A percentile compares a stretch with the other conserved stretches of the same genome.
These are phyloP conservation scores for Andrena bicolor DNA, from an alignment of 2,888 invertebrate species.

Conservation along the genomic window DNA sequence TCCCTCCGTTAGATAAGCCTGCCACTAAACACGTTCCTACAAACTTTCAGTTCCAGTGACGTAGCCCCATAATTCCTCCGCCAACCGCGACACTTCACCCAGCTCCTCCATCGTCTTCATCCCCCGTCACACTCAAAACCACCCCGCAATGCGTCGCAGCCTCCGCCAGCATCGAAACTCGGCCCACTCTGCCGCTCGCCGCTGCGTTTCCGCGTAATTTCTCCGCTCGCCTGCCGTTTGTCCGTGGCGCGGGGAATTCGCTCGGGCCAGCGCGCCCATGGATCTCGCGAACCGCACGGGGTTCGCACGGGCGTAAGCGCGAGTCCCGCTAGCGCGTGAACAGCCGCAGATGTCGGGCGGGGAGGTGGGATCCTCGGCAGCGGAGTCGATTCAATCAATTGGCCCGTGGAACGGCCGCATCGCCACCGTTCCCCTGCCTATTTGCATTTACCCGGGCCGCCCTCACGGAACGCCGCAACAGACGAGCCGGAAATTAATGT, in stretches of 20 bases:
- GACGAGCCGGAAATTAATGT: conserved; percentile 84
- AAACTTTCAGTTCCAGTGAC: too few species aligned
- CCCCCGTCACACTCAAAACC: too few species aligned
- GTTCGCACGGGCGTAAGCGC: conserved; percentile 33
- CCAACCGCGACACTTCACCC: too few species aligned
- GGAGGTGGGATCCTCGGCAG: conserved; percentile 34
- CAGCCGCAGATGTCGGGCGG: conserved; percentile 46
- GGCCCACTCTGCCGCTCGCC: not conserved
- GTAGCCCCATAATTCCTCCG: too few species aligned
- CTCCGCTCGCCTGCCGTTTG: not conserved
- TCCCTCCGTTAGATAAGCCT: too few species aligned
- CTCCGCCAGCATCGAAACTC: too few species aligned
- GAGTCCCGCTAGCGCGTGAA: conserved; percentile 36
- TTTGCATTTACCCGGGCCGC: conserved; percentile 81
- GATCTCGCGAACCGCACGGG: conserved; percentile 50
- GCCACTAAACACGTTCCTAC: too few species aligned
- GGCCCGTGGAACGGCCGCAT: conserved; percentile 71
- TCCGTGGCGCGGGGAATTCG: conserved; percentile 74
- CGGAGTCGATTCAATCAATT: conserved; percentile 84
- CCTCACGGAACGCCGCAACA: conserved; percentile 80
- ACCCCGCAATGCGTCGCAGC: too few species aligned
- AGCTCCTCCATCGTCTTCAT: too few species aligned
- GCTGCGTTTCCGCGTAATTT: conserved; percentile 22
- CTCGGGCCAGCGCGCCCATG: conserved; percentile 70
- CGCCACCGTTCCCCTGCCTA: conserved; percentile 68